Base-by-base conservation (phyloP, 2,113 vertebrate species). In the Potamarius usumacintae region DNA sequence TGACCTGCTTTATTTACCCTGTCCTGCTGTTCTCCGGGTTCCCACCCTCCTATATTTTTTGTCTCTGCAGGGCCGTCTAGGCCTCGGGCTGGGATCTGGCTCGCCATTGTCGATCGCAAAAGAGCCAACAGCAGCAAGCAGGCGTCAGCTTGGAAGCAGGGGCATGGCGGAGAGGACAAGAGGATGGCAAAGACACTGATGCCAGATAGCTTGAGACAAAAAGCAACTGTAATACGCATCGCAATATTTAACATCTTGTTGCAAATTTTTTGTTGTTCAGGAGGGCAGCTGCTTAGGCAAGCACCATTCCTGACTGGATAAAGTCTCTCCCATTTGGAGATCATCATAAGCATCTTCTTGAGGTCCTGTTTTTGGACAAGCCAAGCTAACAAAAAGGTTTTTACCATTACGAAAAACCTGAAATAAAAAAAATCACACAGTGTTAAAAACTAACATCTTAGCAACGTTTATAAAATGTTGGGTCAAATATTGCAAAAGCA, bases 31-130 rank as follows among this genome's bases (percentile, higher is more conserved):
- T 90, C 89, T 87, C 86, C 89, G 74, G 90, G 93, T 94, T 94
- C 93, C 94, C 82, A 67, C 74, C 14, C 85, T 82, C 87, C 67
- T 60, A 22, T 92, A 42, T 92, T 92, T 91, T 91, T 91, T 90
- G 91, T 93, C 86, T 90, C 58, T 27, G 34, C 3, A 91, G 89
- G 93, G 86, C 90, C 87, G 91, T 92, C 93, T 92, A 94, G 94
- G 95, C 95, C 95, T 94, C 86, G 93, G 94, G 94, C 95, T 94
- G 94, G 94, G 94, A 92, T 92, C 93, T 95, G 90, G 94, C 92
- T 92, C 91, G 91, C 92, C 91, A 95, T 95, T 95, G 94, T 95
- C 93, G 87, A 94, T 93, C 91, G 94, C 92, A 95, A 95, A 76
- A 53, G 92, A 90, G 89, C 89, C 89, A 94, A 91, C 91, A 92